These are phyloP conservation scores for Rhadina sibilatrix DNA, from an alignment of 2,113 vertebrate species.

Conservation along the genomic window DNA sequence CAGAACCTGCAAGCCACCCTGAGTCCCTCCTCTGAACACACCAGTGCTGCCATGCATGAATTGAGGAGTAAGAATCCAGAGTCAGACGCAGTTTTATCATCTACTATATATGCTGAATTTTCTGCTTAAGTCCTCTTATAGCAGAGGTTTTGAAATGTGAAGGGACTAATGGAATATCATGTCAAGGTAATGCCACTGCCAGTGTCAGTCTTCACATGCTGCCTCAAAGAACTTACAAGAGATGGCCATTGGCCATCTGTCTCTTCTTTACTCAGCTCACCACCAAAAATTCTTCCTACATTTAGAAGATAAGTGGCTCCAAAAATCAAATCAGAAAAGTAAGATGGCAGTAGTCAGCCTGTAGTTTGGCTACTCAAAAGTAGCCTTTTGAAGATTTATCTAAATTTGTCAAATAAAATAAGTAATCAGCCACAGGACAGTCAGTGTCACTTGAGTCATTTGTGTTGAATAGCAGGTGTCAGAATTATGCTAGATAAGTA, in stretches of 20 bases:
- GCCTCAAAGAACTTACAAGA: neutral
- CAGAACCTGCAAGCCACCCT: neutral
- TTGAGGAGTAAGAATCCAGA: neutral
- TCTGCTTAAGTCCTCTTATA: neutral
- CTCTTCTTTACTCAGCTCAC: neutral
- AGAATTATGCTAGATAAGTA: neutral
- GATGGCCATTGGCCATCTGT: neutral
- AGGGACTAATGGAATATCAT: neutral
- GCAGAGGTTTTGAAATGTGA: neutral
- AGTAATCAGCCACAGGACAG: neutral
- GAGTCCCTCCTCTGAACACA: neutral
- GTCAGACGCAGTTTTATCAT: neutral
- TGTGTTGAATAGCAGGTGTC: neutral
- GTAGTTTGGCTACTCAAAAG: neutral
- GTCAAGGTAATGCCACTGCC: neutral
- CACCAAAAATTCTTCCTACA: neutral
- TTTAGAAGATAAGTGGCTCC: rapidly evolving
- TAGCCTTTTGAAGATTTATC: neutral
- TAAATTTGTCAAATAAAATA: neutral
- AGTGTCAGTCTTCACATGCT: neutral
- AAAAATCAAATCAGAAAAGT: neutral
- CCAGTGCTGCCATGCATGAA: neutral
- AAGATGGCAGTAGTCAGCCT: neutral
- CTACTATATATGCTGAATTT: neutral
- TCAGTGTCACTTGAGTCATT: neutral